Evolutionary conservation across 1,140 invertebrate genomes (phyloP).

Genomic region (Neocloeon triangulifer): DNA sequence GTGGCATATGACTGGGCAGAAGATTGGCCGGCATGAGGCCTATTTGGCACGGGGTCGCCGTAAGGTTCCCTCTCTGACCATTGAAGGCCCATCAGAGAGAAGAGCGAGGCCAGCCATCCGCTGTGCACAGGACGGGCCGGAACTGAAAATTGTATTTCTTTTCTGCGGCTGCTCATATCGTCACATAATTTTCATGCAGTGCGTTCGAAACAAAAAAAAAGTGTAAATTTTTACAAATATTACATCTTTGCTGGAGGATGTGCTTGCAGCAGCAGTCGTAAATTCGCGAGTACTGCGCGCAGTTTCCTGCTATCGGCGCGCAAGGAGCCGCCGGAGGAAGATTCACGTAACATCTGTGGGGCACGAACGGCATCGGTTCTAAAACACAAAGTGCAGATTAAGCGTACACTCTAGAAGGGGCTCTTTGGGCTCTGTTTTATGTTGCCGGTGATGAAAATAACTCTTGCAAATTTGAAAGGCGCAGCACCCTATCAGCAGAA

Average conservation of each 20-base stretch:
- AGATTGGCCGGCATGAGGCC: no score
- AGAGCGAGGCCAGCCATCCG: not conserved
- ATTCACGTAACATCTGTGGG: constrained; percentile 41
- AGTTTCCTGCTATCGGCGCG: constrained; percentile 29
- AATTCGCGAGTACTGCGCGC: constrained; percentile 33
- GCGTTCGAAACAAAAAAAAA: no score
- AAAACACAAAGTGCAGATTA: constrained; percentile 8
- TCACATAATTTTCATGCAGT: no score
- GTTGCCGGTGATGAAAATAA: no score
- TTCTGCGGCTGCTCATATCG: no score
- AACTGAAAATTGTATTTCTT: not conserved
- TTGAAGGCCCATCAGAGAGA: not conserved
- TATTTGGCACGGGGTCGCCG: not conserved
- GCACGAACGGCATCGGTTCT: constrained; percentile 38
- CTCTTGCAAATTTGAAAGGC: no score
- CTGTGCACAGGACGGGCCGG: not conserved
- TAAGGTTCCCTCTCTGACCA: not conserved
- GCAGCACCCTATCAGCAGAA: no score
- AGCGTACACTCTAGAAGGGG: constrained; percentile 9
- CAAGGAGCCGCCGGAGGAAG: constrained; percentile 28
- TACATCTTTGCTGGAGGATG: constrained; percentile 30
- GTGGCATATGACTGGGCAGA: no score
- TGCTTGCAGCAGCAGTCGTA: constrained; percentile 41
- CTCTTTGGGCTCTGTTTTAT: no score
- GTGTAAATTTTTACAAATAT: constrained; percentile 9